phyloP scores from a whole-genome alignment of 2,888 invertebrate genomes.

The Drosophila testacea region DNA sequence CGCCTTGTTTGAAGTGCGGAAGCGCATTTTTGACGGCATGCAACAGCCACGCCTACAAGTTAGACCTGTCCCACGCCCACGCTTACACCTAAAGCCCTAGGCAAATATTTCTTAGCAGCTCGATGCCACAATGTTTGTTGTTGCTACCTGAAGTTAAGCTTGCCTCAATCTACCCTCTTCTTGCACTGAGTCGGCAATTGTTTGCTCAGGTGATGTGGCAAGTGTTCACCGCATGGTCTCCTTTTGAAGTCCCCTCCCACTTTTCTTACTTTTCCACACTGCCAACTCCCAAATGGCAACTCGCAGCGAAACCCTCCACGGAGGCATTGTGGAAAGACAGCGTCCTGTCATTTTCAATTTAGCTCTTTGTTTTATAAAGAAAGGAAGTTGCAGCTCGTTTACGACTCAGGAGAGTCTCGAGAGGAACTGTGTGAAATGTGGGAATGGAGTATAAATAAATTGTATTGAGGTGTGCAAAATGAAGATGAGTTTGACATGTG shows the following conservation, averaged over 20 bases:
- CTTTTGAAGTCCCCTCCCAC: not conserved
- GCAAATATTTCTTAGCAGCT: slow-evolving; percentile 10
- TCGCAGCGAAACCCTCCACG: slow-evolving; percentile 14
- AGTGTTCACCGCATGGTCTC: slow-evolving; percentile 14
- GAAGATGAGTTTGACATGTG: slow-evolving; percentile 1
- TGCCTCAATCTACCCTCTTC: not conserved
- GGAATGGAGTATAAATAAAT: slow-evolving; percentile 14
- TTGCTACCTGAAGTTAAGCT: not conserved
- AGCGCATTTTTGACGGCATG: slow-evolving; percentile 42
- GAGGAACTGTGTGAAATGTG: not conserved
- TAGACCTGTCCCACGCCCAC: not conserved
- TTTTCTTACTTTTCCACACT: not conserved
- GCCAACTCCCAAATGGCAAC: not conserved
- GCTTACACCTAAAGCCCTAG: not conserved
- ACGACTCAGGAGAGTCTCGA: slow-evolving; percentile 11
- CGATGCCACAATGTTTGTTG: slow-evolving; percentile 19
- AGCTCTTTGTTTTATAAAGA: slow-evolving; percentile 28
- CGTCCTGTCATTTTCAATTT: slow-evolving; percentile 60
- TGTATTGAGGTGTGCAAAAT: slow-evolving; percentile 10
- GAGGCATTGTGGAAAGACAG: slow-evolving; percentile 24
- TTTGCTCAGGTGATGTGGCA: slow-evolving; percentile 38
- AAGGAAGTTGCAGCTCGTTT: slow-evolving; percentile 16
- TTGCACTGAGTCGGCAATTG: slow-evolving; percentile 18
- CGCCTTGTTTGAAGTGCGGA: slow-evolving; percentile 43
- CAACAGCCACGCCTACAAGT: slow-evolving; percentile 22